These are phyloP conservation scores for Montifringilla adamsi DNA, from an alignment of 2,113 vertebrate species.

Conservation along the genomic window DNA sequence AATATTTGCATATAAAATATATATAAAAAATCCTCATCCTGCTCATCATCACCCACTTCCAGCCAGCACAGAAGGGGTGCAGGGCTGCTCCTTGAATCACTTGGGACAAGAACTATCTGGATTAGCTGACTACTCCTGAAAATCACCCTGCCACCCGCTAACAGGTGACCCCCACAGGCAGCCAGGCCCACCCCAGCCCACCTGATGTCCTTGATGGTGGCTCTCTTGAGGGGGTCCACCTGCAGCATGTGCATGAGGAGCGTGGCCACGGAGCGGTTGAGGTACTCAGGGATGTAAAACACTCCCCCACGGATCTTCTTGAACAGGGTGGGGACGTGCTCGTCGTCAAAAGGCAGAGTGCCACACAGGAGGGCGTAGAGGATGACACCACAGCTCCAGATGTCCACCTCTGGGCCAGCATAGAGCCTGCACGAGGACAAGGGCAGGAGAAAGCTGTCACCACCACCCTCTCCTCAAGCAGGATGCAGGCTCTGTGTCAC, in stretches of 20 bases:
- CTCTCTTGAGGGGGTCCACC: slow-evolving; percentile 94
- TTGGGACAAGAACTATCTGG: neutral
- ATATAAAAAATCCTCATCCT: neutral
- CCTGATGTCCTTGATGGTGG: slow-evolving; percentile 96
- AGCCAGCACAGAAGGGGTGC: neutral
- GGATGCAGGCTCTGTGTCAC: neutral
- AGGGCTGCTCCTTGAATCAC: neutral
- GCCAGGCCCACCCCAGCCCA: neutral
- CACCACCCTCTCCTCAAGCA: neutral
- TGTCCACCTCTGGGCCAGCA: slow-evolving; percentile 95
- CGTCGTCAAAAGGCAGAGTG: slow-evolving; percentile 95
- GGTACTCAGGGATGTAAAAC: slow-evolving; percentile 98
- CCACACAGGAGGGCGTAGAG: slow-evolving; percentile 96
- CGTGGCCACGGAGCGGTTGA: slow-evolving; percentile 89
- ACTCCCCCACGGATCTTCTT: slow-evolving; percentile 98
- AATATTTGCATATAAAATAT: neutral
- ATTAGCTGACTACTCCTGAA: neutral
- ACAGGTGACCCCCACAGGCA: neutral
- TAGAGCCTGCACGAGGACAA: slow-evolving; percentile 80
- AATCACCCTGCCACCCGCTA: neutral
- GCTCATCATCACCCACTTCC: neutral
- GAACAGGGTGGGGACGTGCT: slow-evolving; percentile 95
- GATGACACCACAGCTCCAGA: slow-evolving; percentile 98
- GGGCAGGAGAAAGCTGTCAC: neutral
- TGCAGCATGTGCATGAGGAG: slow-evolving; percentile 96